These are phyloP conservation scores for Orthonevra nobilis DNA, from an alignment of 2,888 invertebrate genomes.

Conservation along the genomic window DNA sequence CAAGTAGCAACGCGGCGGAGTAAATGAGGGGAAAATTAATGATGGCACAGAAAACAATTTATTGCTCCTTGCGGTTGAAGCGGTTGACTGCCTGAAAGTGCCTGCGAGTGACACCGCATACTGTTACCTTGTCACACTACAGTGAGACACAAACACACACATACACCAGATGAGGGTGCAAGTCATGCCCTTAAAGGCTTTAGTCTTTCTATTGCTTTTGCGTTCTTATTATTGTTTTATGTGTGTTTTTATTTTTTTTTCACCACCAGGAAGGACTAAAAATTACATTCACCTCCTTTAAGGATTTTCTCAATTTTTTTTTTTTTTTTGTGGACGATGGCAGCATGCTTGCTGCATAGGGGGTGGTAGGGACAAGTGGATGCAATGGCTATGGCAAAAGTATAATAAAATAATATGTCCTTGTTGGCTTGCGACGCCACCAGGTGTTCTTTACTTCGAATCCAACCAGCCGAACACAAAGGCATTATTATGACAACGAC, in stretches of 20 bases:
- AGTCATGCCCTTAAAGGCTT: slow-evolving; percentile 11
- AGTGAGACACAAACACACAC: no score
- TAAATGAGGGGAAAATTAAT: slow-evolving; percentile 72
- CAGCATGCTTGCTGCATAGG: not conserved
- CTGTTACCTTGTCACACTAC: slow-evolving; percentile 38
- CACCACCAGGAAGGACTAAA: slow-evolving; percentile 42
- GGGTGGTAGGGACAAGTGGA: not conserved
- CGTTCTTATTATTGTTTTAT: not conserved
- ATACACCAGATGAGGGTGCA: slow-evolving; percentile 18
- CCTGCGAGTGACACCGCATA: slow-evolving; percentile 39
- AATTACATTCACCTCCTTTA: slow-evolving; percentile 56
- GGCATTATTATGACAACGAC: slow-evolving; percentile 3
- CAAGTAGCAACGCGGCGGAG: slow-evolving; percentile 23
- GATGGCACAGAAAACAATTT: slow-evolving; percentile 72
- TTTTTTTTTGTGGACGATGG: not conserved
- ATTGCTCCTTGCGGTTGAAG: slow-evolving; percentile 66
- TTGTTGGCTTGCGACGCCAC: slow-evolving; percentile 7
- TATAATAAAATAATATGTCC: slow-evolving; percentile 45
- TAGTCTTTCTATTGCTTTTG: not conserved
- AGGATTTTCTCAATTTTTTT: not conserved
- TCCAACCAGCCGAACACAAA: not conserved
- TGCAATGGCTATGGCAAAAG: slow-evolving; percentile 41
- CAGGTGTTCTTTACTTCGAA: slow-evolving; percentile 19
- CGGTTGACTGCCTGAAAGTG: slow-evolving; percentile 41
- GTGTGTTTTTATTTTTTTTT: slow-evolving; percentile 3